A percentile compares a stretch with the other conserved stretches of the same genome.
phyloP scores from a whole-genome alignment of 2,797 vertebrate genomes.

The Acanthopagrus latus region DNA sequence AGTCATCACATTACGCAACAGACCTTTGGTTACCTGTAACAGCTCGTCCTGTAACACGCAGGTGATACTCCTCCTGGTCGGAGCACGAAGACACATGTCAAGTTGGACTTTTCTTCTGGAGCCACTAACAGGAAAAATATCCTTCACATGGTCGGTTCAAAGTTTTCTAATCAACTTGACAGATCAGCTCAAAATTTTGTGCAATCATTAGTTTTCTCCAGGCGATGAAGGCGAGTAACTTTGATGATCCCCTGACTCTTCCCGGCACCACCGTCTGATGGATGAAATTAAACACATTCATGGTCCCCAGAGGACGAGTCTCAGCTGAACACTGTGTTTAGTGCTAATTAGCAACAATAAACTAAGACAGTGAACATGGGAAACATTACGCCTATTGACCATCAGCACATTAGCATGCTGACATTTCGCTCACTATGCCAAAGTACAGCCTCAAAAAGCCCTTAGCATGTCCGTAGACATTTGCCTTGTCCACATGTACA shows the following conservation, averaged over 20 bases:
- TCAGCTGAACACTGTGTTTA: not conserved
- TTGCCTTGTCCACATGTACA: too few relatives aligned
- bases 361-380: not conserved
- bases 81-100: not conserved
- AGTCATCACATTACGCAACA: conserved; percentile 13
- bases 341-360: not conserved
- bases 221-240: not conserved
- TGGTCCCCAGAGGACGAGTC: not conserved
- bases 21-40: conserved; percentile 11
- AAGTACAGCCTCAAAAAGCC: not conserved
- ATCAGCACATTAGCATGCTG: not conserved
- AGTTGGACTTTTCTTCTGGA: too few relatives aligned
- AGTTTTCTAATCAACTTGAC: too few relatives aligned
- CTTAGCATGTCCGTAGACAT: too few relatives aligned
- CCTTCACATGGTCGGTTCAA: too few relatives aligned
- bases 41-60: not conserved
- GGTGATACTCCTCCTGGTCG: not conserved
- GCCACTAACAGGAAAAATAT: too few relatives aligned
- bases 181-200: not conserved
- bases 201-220: not conserved
- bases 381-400: not conserved
- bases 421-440: not conserved
- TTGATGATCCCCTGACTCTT: not conserved
- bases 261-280: not conserved
- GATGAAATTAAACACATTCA: not conserved